These are phyloP conservation scores for Etheostoma nigrum DNA, from an alignment of 2,797 vertebrate genomes.

Conservation along the genomic window DNA sequence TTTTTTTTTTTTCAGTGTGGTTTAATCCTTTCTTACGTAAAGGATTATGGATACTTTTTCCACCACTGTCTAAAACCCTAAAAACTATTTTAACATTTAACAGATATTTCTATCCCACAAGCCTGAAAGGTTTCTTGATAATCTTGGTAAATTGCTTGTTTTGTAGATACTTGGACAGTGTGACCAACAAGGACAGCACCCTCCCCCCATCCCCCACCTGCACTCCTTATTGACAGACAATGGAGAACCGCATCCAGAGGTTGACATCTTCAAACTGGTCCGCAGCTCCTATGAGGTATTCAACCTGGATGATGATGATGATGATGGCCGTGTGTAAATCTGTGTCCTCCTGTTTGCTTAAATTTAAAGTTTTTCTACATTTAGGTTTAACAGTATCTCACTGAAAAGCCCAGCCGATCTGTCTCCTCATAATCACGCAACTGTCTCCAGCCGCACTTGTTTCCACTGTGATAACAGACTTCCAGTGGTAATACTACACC, in stretches of 20 bases:
- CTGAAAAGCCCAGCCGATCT: background rate
- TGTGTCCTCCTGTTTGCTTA: background rate
- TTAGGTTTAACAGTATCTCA: too few species aligned
- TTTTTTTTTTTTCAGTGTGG: too few species aligned
- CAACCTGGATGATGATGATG: background rate
- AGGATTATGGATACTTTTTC: too few species aligned
- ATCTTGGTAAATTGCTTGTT: background rate
- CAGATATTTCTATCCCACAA: background rate
- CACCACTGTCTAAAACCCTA: too few species aligned
- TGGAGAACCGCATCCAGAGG: slow-evolving; percentile 93
- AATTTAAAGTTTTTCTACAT: background rate
- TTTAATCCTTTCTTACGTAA: too few species aligned
- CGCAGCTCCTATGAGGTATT: slow-evolving; percentile 94
- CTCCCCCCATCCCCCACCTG: slow-evolving; percentile 97
- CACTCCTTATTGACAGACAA: slow-evolving; percentile 97
- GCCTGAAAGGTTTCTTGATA: background rate
- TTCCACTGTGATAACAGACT: background rate
- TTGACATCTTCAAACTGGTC: slow-evolving; percentile 97
- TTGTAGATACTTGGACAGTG: slow-evolving; percentile 94
- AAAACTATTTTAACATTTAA: background rate
- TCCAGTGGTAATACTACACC: background rate
- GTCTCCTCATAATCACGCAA: background rate
- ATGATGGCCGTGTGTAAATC: background rate
- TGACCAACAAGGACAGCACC: slow-evolving; percentile 97
- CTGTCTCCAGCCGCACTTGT: background rate